A percentile compares a stretch with the other conserved stretches of the same genome.
phyloP scores from a whole-genome alignment of 1,140 invertebrate species.

The Brachionus rotundiformis region DNA sequence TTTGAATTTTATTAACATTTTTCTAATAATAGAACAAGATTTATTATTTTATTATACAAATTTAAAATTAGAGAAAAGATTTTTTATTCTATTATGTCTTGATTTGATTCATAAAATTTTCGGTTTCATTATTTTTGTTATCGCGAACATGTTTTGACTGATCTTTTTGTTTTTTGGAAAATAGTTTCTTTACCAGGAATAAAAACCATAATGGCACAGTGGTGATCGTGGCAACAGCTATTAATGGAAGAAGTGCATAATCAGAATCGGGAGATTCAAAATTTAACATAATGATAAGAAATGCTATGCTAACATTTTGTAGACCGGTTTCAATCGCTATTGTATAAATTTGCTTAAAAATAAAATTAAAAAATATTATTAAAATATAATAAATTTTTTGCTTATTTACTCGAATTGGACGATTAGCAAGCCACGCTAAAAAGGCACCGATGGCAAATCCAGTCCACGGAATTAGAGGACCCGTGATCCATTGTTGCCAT shows the following conservation, averaged over 20 bases:
- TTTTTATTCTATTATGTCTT: neutral
- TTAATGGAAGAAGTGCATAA: slow-evolving; percentile 62
- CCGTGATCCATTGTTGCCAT: slow-evolving; percentile 71
- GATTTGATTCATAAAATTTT: neutral
- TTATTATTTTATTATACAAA: no score
- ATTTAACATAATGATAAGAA: slow-evolving; percentile 63
- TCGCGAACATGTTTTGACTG: neutral
- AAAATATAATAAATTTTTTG: neutral
- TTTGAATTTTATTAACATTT: no score
- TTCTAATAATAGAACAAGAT: no score
- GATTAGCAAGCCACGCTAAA: slow-evolving; percentile 56
- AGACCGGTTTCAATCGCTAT: slow-evolving; percentile 67
- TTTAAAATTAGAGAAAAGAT: neutral
- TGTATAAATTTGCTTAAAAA: slow-evolving; percentile 61
- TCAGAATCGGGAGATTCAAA: slow-evolving; percentile 65
- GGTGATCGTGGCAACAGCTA: slow-evolving; percentile 83
- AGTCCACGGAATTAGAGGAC: slow-evolving; percentile 73
- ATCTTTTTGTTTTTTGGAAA: neutral
- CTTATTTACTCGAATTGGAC: slow-evolving; percentile 54
- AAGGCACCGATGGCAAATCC: slow-evolving; percentile 77
- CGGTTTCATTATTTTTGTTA: neutral
- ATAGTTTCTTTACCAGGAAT: neutral
- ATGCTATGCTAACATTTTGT: slow-evolving; percentile 65
- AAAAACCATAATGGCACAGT: slow-evolving; percentile 74
- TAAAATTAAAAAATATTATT: neutral